These are phyloP conservation scores for Coptotermes formosanus DNA, from an alignment of 1,140 invertebrate species.

Conservation along the genomic window DNA sequence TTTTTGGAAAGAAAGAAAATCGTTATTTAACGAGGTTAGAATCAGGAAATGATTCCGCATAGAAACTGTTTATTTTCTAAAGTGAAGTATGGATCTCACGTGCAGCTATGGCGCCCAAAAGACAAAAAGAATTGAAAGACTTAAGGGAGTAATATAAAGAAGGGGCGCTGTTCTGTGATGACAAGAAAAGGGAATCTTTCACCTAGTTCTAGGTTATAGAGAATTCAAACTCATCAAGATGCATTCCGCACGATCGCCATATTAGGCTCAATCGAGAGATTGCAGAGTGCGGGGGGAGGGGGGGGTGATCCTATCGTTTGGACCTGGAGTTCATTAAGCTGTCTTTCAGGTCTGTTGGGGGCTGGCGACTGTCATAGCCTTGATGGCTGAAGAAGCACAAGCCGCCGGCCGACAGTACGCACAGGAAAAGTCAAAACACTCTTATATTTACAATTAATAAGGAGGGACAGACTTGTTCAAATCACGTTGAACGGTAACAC, in stretches of 20 bases:
- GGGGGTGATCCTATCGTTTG: background rate
- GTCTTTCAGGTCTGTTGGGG: background rate
- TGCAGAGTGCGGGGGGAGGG: background rate
- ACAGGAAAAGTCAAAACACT: too few relatives aligned
- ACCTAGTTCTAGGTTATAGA: background rate
- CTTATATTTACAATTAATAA: too few relatives aligned
- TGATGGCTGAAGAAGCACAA: background rate
- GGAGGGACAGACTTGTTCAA: too few relatives aligned
- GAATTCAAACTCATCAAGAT: background rate
- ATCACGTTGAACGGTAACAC: too few relatives aligned
- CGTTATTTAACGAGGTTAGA: background rate
- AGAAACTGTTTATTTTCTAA: background rate
- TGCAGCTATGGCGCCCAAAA: background rate
- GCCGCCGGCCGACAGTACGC: background rate
- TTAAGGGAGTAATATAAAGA: background rate
- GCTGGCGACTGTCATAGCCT: background rate
- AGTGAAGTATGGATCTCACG: background rate
- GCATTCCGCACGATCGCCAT: background rate
- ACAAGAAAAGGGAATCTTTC: too few relatives aligned
- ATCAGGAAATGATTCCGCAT: background rate
- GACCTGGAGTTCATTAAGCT: slow-evolving; percentile 9
- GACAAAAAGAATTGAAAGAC: too few relatives aligned
- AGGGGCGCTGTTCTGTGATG: background rate
- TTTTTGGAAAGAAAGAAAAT: background rate
- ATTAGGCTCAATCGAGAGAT: background rate